Evolutionary conservation across 1,140 invertebrate species (phyloP), one percentile per base, ranked within the genome.

Genomic region (Ips nitidus): DNA sequence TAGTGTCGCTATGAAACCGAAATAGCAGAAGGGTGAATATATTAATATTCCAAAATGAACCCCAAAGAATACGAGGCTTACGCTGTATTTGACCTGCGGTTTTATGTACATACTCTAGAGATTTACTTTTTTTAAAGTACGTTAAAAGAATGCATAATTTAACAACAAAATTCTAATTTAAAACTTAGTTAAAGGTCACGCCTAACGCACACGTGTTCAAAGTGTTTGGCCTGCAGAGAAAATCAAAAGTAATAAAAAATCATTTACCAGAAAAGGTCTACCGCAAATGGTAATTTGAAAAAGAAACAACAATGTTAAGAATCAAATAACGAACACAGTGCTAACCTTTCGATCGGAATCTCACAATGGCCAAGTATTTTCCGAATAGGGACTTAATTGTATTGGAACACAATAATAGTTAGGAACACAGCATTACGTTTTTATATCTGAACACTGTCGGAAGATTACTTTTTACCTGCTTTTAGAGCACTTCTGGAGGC

Each of bases 1-100:
- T 70, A 70, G 60, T 41, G 52, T 8, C 40, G 61, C 55, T 58
- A 55, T 70, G 68, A 70, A 70, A 70, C 47, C 41, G 43, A 64
- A 57, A 57, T 70, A 63, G 67, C 39, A 43, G 60, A 70, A 22
- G 68, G 68, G 68, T 70, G 59, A 70, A 70, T 70, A 70, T 70
- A 70, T 70, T 70, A 70, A 70, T 70, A 64, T 64, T 58, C 43
- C 41, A 58, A 60, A 63, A 56, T 57, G 55, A 64, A 64, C n/a
- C 50, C 22, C 52, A 3, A 60, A 47, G 42, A 64, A 7, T 64
- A 70, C 58, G 58, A 40, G 22, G 22, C 22, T 22, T 22, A 22
- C 22, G 22, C 22, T 22, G 22, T 22, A 22, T 22, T 22, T 22
- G 22, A 22, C 22, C 22, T 22, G 22, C 22, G 22, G 22, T 22